Percentiles rank a stretch among this genome's conserved stretches.
Conservation (phyloP, 2,888 invertebrate species). For the Tiliacea citrago region DNA sequence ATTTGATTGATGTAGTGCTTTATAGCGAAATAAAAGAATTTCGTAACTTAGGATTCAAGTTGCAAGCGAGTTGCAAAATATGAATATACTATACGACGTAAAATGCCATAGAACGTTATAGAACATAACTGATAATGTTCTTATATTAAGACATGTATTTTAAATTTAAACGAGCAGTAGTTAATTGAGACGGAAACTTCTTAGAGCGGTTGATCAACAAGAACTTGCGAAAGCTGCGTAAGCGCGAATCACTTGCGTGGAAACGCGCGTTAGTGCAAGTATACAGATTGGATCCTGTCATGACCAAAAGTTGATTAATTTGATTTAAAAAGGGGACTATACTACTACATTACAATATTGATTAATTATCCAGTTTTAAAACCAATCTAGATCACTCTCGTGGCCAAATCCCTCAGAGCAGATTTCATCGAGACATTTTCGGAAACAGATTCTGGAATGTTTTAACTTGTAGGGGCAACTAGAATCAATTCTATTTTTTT, state of each 20-base stretch:
- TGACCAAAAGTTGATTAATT: slow-evolving; percentile 6
- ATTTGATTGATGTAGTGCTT: slow-evolving; percentile 32
- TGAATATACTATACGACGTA: slow-evolving; percentile 20
- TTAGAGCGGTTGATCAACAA: slow-evolving; percentile 46
- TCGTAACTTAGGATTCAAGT: slow-evolving; percentile 34
- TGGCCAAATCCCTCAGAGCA: slow-evolving; percentile 2
- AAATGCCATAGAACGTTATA: slow-evolving; percentile 40
- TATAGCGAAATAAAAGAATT: slow-evolving; percentile 34
- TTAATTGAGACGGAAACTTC: slow-evolving; percentile 53
- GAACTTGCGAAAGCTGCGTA: slow-evolving; percentile 52
- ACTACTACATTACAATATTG: neutral
- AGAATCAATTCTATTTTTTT: no score
- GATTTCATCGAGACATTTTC: neutral
- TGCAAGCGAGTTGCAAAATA: slow-evolving; percentile 53
- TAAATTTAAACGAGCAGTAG: slow-evolving; percentile 40
- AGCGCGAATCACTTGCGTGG: slow-evolving; percentile 38
- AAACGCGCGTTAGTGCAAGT: slow-evolving; percentile 12
- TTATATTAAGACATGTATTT: slow-evolving; percentile 52
- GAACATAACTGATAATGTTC: slow-evolving; percentile 26
- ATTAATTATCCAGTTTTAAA: neutral
- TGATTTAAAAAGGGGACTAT: neutral
- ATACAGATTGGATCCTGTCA: slow-evolving; percentile 24
- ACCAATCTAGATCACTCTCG: neutral
- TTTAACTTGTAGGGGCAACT: neutral
- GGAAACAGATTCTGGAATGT: slow-evolving; percentile 25